Base-by-base conservation (phyloP, 2,888 invertebrate genomes). In the Nymphalis c-album region DNA sequence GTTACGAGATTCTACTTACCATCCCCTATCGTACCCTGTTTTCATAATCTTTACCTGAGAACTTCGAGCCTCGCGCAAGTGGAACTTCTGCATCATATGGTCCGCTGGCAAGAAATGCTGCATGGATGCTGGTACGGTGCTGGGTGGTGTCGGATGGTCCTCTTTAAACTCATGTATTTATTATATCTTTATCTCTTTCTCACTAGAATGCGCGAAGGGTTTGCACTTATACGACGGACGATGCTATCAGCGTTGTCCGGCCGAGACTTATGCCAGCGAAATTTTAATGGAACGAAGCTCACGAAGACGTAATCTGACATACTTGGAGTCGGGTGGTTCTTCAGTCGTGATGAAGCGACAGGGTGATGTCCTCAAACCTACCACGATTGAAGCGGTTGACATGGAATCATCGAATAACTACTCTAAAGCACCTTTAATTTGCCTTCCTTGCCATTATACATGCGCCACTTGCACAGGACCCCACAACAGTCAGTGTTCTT, bases 401-500 rank as follows among this genome's bases (percentile, higher is more conserved):
- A 85, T 92, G 78, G 86, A 86, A 74, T 75, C 83, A 22, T 62
- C 71, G n/a, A 75, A 73, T 61, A 80, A 82, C 62, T 74, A 74
- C 61, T 77, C 79, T 40, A 83, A 81, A 76, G 75, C 81, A 47
- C 90, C 89, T 8, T 83, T 85, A 45, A 86, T 91, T 63, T 96
- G 96, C 79, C 85, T 94, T 2, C 86, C 91, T 45, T 96, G 96
- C 81, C 96, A 96, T 86, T 96, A 96, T 82, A 93, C 95, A n/a
- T 96, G 96, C 82, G 92, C 93, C 67, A 91, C 92, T 13, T 96
- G 96, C 79, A 85, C 87, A 8, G 96, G 96, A 13, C 94, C 96
- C 8, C 93, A 93, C 75, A 94, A 95, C 84, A 94, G 94, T 78
- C 94, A 96, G 77, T 96, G 96, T 83, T 85, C 91, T 53, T 87